Evolutionary conservation across 2,888 invertebrate genomes (phyloP), one percentile per base, ranked within the genome.

Genomic region (Andrena chrysosceles): DNA sequence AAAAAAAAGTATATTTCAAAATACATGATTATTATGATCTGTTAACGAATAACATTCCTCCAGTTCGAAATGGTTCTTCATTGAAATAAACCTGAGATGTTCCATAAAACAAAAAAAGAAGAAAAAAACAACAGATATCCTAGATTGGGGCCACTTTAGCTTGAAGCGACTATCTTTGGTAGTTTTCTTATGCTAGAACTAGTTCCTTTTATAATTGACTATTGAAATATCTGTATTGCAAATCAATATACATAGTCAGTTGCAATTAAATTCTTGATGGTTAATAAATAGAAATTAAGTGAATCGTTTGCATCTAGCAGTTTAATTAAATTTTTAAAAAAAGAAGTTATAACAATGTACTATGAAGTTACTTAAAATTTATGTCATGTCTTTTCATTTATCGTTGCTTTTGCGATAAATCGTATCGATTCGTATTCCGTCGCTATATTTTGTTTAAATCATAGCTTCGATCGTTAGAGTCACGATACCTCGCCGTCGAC

Each of bases 91-190:
- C 23, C 48, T 6, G 33, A 60, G 49, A 60, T 49, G 29, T 29
- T 16, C 60, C 62, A 1, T 42, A 42, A 42, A 16, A 42, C 13
- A 5, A 42, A 42, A 42, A 42, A 4, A 13, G 8, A 66, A 49
- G n/a, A 67, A 63, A 8, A 33, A 26, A 33, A 33, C 13, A 48
- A 33, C 13, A 29, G 20, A 80, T 16, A 72, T 23, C n/a, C 33
- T 62, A 59, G 1, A 52, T 49, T 60, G 49, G 49, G 29, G 49
- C 66, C 49, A 23, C 62, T 81, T 68, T 33, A 63, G 20, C 20
- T 70, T 49, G 20, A 68, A 81, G 59, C 33, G 52, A 81, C 42
- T 82, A 81, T 82, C 75, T 82, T 82, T 82, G 82, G 82, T 70
- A 63, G n/a, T 26, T 68, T 82, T 42, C 48, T 81, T 81, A 81